A percentile compares a stretch with the other conserved stretches of the same genome.
phyloP scores from a whole-genome alignment of 2,113 vertebrate species.

The Orientallactaga bullata region DNA sequence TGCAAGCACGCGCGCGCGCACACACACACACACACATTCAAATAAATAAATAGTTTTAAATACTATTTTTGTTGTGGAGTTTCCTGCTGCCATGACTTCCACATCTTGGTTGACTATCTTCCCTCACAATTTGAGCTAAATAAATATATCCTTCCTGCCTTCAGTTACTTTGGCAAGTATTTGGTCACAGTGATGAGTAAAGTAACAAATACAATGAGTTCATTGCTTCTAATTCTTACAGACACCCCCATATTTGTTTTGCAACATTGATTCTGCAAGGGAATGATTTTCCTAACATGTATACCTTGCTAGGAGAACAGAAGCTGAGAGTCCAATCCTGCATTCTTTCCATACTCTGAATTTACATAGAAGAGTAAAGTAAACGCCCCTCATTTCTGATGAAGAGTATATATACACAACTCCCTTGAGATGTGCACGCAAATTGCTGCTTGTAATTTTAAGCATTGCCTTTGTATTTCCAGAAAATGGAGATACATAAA shows the following conservation, averaged over 20 bases:
- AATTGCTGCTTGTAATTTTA: not conserved
- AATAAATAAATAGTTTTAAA: not conserved
- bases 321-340: not conserved
- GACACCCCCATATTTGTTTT: not conserved
- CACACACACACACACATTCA: too few relatives aligned
- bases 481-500: slow-evolving; percentile 20
- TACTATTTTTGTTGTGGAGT: not conserved
- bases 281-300: not conserved
- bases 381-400: not conserved
- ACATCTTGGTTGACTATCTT: not conserved
- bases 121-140: not conserved
- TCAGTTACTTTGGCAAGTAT: not conserved
- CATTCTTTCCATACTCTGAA: not conserved
- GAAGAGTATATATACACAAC: not conserved
- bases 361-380: not conserved
- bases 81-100: not conserved
- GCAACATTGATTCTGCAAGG: not conserved
- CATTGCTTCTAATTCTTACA: not conserved
- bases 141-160: not conserved
- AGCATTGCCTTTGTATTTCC: not conserved
- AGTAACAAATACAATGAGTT: not conserved
- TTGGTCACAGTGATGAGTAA: not conserved
- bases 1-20: too few relatives aligned
- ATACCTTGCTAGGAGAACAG: not conserved
- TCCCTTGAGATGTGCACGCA: not conserved